phyloP scores from a whole-genome alignment of 2,797 vertebrate species.

The Holocentrus rufus region DNA sequence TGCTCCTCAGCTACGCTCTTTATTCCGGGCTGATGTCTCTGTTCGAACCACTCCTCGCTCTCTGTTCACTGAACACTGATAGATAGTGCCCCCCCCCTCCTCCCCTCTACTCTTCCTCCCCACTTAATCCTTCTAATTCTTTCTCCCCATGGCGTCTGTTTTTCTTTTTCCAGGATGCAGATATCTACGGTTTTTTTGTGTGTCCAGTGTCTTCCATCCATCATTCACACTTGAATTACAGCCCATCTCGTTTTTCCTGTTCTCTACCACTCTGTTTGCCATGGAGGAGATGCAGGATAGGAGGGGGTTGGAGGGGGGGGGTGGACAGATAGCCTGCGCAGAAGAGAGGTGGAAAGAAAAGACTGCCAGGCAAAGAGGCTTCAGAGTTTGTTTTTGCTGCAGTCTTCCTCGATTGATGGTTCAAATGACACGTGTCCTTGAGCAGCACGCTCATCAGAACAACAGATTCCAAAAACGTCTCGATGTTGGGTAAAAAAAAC shows the following conservation, averaged over 20 bases:
- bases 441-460: slow-evolving; percentile 38
- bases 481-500: slow-evolving; percentile 31
- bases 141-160: slow-evolving; percentile 51
- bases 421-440: slow-evolving; percentile 38
- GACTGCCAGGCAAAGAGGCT: slow-evolving; percentile 4
- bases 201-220: slow-evolving; percentile 34
- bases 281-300: slow-evolving; percentile 37
- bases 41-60: slow-evolving; percentile 16
- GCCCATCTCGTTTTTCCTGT: slow-evolving; percentile 56
- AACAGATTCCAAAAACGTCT: slow-evolving; percentile 37
- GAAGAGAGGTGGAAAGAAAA: slow-evolving; percentile 22
- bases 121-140: slow-evolving; percentile 51
- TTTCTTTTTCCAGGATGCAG: slow-evolving; percentile 54
- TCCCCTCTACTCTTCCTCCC: slow-evolving; percentile 12
- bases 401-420: slow-evolving; percentile 27
- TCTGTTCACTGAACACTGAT: slow-evolving; percentile 34
- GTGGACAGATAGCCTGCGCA: slow-evolving; percentile 30
- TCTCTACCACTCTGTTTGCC: slow-evolving; percentile 42
- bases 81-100: not conserved
- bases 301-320: slow-evolving; percentile 3
- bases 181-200: slow-evolving; percentile 31
- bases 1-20: slow-evolving; percentile 29
- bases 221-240: slow-evolving; percentile 62
- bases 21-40: slow-evolving; percentile 45
- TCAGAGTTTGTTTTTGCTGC: slow-evolving; percentile 56